Evolutionary conservation across 2,888 invertebrate genomes (phyloP), one percentile per base, ranked within the genome.

Genomic region (Ophonus ardosiacus): DNA sequence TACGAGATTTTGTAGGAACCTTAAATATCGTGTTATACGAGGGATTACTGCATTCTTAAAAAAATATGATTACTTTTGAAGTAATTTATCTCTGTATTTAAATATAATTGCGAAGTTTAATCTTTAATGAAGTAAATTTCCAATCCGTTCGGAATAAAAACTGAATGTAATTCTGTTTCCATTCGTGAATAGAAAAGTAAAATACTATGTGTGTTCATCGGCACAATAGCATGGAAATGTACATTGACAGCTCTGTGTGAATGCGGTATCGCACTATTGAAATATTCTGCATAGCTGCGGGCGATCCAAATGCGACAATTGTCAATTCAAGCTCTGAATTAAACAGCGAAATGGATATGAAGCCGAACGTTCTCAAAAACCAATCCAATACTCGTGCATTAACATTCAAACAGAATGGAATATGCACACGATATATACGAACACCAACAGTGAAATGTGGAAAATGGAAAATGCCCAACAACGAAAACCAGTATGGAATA

Each of bases 251-350:
- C 56, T 78, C n/a, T 21, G 21, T 56, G 21, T 57, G 57, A 24
- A 85, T 85, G 65, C n/a, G 57, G 85, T 57, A 80, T 57, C 80
- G 71, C 51, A 85, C 80, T 85, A 85, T 78, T 78, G 68, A 85
- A 85, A 85, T 85, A 85, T 80, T 90, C 90, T 89, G 89, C 90
- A 90, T 90, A 86, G 89, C 90, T 88, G 84, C 86, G 86, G 88
- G 90, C 88, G 84, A 86, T 86, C 80, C 88, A 89, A 89, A 90
- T 89, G 89, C 90, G 90, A 89, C 89, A 88, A 88, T 88, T 80
- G 80, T 84, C 85, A 85, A 85, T 85, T 79, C 68, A 80, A 85
- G 85, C 85, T 85, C 78, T 80, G 80, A 80, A 80, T 85, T 85
- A 85, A 71, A 85, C 80, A 57, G 85, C 65, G 84, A 76, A 84